These are phyloP conservation scores for Mystacides longicornis DNA, from an alignment of 2,888 invertebrate species.

Conservation along the genomic window DNA sequence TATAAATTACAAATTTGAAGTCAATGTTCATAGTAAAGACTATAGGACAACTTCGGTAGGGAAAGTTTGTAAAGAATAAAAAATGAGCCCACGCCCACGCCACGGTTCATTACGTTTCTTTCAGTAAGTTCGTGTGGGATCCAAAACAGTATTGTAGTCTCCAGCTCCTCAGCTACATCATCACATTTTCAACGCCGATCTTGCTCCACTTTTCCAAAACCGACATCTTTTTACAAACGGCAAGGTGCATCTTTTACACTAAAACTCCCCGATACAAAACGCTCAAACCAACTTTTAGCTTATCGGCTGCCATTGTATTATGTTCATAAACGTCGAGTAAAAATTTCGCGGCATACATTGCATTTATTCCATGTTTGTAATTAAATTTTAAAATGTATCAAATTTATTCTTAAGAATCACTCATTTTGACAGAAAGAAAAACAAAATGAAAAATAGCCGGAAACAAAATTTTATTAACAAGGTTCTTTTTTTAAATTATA, in stretches of 20 bases:
- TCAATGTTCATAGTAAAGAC: too few relatives aligned
- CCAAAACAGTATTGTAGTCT: constrained; percentile 25
- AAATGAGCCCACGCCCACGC: too few relatives aligned
- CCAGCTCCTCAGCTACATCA: constrained; percentile 13
- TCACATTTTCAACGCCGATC: constrained; percentile 19
- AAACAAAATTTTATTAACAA: too few relatives aligned
- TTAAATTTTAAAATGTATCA: too few relatives aligned
- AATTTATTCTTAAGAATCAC: not conserved
- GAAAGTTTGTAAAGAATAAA: too few relatives aligned
- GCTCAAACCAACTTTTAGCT: constrained; percentile 21
- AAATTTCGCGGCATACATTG: too few relatives aligned
- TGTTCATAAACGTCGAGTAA: too few relatives aligned
- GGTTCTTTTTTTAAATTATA: too few relatives aligned
- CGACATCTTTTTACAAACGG: not conserved
- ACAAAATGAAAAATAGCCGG: too few relatives aligned
- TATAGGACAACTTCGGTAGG: too few relatives aligned
- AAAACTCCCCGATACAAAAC: constrained; percentile 24
- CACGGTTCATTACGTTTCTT: too few relatives aligned
- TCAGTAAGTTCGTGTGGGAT: constrained; percentile 11
- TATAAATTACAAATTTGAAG: too few relatives aligned
- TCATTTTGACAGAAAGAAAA: not conserved
- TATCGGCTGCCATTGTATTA: not conserved
- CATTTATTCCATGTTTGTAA: not conserved
- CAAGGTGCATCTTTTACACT: constrained; percentile 10
- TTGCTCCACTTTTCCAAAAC: constrained; percentile 15